Evolutionary conservation across 2,888 invertebrate species (phyloP).

Genomic region (Hoplodrina blanda): DNA sequence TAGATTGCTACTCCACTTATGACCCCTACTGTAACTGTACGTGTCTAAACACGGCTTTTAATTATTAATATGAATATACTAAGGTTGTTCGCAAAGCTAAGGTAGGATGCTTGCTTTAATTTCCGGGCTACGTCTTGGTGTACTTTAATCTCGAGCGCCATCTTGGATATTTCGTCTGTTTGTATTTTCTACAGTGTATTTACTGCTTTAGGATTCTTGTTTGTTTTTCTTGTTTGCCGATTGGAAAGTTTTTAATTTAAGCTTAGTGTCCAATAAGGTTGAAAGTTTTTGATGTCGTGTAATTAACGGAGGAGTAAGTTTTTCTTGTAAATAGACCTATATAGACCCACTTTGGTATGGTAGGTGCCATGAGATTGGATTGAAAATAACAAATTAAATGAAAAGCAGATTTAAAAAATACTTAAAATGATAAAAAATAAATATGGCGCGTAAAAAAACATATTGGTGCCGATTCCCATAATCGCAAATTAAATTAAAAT

Average conservation of each 20-base stretch:
- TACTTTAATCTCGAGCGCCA: constrained; percentile 59
- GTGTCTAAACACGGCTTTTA: constrained; percentile 46
- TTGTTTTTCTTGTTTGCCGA: constrained; percentile 43
- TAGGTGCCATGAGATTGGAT: background rate
- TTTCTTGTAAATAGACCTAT: background rate
- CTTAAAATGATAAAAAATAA: too few species aligned
- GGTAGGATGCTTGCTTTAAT: constrained; percentile 61
- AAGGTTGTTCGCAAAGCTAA: constrained; percentile 42
- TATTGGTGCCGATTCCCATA: too few species aligned
- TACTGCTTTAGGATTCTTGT: constrained; percentile 34
- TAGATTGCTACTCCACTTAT: too few species aligned
- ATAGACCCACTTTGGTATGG: background rate
- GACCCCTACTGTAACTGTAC: too few species aligned
- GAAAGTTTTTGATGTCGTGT: background rate
- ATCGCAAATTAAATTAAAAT: too few species aligned
- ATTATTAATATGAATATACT: constrained; percentile 57
- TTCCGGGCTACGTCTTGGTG: constrained; percentile 54
- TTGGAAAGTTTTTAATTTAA: constrained; percentile 46
- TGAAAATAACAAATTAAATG: too few species aligned
- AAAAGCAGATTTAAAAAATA: too few species aligned
- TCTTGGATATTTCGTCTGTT: constrained; percentile 58
- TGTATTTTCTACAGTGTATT: constrained; percentile 41
- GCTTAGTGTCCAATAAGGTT: constrained; percentile 6
- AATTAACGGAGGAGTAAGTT: background rate
- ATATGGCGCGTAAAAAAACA: too few species aligned